phyloP scores from a whole-genome alignment of 1,140 invertebrate species.

The Vanessa tameamea region DNA sequence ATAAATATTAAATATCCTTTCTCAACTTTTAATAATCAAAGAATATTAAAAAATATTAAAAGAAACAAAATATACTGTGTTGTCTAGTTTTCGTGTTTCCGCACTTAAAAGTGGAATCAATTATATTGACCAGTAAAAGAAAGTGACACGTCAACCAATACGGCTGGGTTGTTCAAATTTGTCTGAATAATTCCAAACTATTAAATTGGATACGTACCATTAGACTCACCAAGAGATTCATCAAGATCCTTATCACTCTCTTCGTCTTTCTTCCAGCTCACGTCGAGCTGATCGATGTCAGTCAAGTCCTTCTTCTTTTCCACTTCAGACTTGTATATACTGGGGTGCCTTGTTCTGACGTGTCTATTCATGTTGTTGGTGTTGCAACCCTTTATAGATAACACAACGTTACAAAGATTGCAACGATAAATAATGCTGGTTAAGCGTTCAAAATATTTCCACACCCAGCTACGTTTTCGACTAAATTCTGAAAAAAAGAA shows the following conservation, averaged over 20 bases:
- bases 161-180: too few species aligned
- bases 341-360: constrained; percentile 59
- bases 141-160: too few species aligned
- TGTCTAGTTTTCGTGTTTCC: too few species aligned
- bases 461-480: constrained; percentile 70
- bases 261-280: constrained; percentile 38
- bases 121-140: too few species aligned
- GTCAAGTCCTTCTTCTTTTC: constrained; percentile 45
- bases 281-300: constrained; percentile 11
- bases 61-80: too few species aligned
- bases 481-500: constrained; percentile 35
- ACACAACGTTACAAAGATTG: constrained; percentile 61
- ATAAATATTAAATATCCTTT: too few species aligned
- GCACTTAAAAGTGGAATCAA: too few species aligned
- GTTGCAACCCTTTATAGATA: constrained; percentile 74
- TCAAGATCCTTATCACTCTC: constrained; percentile 44
- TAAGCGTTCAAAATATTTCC: constrained; percentile 70
- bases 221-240: constrained; percentile 43
- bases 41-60: too few species aligned
- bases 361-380: constrained; percentile 76
- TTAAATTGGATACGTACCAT: neutral
- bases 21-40: too few species aligned
- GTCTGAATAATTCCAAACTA: neutral
- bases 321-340: constrained; percentile 47
- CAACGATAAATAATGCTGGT: constrained; percentile 69